A percentile compares a stretch with the other conserved stretches of the same genome.
These are phyloP conservation scores for Azorinus chamasolen DNA, from an alignment of 2,888 invertebrate species.

Conservation along the genomic window DNA sequence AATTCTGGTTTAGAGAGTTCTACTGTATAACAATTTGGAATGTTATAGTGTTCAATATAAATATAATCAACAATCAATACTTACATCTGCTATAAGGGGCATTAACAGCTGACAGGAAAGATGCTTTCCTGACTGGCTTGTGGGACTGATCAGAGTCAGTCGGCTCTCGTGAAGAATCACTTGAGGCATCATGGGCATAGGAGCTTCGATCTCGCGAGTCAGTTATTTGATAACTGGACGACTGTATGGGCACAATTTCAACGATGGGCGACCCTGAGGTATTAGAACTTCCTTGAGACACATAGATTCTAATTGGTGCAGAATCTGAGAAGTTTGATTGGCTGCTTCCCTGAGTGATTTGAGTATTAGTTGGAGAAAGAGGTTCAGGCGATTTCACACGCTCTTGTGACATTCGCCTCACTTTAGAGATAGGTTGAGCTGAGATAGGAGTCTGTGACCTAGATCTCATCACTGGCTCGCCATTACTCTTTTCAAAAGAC, in stretches of 20 bases:
- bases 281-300: conserved; percentile 75
- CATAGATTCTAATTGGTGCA: conserved; percentile 75
- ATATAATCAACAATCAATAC: conserved; percentile 36
- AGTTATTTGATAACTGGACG: conserved; percentile 37
- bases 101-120: conserved; percentile 83
- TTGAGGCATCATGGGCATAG: conserved; percentile 18
- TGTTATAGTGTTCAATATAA: too few species aligned
- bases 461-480: conserved; percentile 60
- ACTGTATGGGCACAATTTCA: conserved; percentile 73
- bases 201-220: conserved; percentile 35
- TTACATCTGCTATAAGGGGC: conserved; percentile 77
- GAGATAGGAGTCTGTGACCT: conserved; percentile 59
- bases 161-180: conserved; percentile 28
- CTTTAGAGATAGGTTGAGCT: conserved; percentile 65
- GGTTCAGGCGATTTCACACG: conserved; percentile 55
- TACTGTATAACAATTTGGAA: too few species aligned
- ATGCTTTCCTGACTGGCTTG: conserved; percentile 82
- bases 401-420: conserved; percentile 64
- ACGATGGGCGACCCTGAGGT: conserved; percentile 73
- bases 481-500: conserved; percentile 80
- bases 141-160: conserved; percentile 53
- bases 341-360: conserved; percentile 58
- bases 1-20: too few species aligned
- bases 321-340: conserved; percentile 58
- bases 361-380: conserved; percentile 44